phyloP scores from a whole-genome alignment of 2,113 vertebrate species.

The Zeus faber region DNA sequence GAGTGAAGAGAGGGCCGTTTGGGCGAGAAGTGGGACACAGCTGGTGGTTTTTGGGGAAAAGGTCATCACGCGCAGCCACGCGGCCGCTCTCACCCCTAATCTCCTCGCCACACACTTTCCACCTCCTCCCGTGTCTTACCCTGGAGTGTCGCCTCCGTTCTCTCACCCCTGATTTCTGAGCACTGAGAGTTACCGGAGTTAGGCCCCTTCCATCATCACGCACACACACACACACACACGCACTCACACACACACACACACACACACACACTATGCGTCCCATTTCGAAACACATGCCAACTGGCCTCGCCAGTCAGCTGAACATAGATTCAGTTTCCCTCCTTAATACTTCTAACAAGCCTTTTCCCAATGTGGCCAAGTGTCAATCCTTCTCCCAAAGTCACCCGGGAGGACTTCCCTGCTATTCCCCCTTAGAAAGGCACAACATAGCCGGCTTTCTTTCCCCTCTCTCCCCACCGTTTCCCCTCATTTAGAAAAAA shows the following conservation, averaged over 20 bases:
- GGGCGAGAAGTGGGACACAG: conserved; percentile 48
- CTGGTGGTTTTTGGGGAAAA: conserved; percentile 21
- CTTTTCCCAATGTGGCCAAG: conserved; percentile 62
- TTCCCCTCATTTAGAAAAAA: conserved; percentile 27
- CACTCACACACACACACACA: conserved; percentile 26
- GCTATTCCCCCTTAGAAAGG: conserved; percentile 17
- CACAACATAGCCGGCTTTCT: neutral
- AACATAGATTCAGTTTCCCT: conserved; percentile 69
- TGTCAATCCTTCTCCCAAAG: conserved; percentile 65
- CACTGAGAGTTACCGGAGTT: conserved; percentile 19
- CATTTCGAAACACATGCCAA: conserved; percentile 66
- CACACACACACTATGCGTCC: conserved; percentile 38
- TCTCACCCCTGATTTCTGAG: conserved; percentile 37
- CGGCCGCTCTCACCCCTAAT: conserved; percentile 34
- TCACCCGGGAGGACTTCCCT: conserved; percentile 56
- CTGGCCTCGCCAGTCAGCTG: conserved; percentile 58
- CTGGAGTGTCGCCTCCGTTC: too few species aligned
- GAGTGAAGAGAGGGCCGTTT: conserved; percentile 16
- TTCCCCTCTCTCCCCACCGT: neutral
- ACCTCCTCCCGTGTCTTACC: conserved; percentile 1
- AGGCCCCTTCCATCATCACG: neutral
- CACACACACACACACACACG: neutral
- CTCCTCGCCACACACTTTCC: conserved; percentile 30
- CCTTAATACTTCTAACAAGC: conserved; percentile 74
- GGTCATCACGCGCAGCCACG: conserved; percentile 35